These are phyloP conservation scores for Geopemphigus sp. DNA, from an alignment of 1,140 invertebrate species.

Conservation along the genomic window DNA sequence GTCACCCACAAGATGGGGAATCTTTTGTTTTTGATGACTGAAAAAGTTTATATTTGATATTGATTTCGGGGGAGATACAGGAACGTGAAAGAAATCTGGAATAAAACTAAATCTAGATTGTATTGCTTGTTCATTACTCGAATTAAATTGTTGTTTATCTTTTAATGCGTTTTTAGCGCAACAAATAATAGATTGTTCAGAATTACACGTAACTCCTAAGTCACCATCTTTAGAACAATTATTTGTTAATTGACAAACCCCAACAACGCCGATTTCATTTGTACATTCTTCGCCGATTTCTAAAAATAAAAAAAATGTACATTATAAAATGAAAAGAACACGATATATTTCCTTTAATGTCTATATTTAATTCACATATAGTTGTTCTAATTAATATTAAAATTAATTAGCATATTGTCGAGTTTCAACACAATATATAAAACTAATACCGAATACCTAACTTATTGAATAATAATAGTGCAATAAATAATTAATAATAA, in stretches of 20 bases:
- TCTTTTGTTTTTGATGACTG: neutral
- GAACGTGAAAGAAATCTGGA: slow-evolving; percentile 23
- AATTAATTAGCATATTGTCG: too few relatives aligned
- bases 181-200: slow-evolving; percentile 13
- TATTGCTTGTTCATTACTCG: neutral
- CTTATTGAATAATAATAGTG: too few relatives aligned
- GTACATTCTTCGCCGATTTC: slow-evolving; percentile 30
- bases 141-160: neutral
- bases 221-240: slow-evolving; percentile 1
- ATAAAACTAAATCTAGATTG: slow-evolving; percentile 10
- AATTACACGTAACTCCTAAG: slow-evolving; percentile 26
- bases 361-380: too few relatives aligned
- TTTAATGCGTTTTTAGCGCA: slow-evolving; percentile 21
- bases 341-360: too few relatives aligned
- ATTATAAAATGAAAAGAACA: too few relatives aligned
- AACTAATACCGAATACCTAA: too few relatives aligned
- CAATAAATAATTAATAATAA: too few relatives aligned
- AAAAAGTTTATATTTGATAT: slow-evolving; percentile 19
- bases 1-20: neutral
- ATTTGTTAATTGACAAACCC: slow-evolving; percentile 17
- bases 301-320: slow-evolving; percentile 11
- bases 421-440: too few relatives aligned
- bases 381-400: too few relatives aligned
- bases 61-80: neutral
- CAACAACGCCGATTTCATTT: slow-evolving; percentile 19